Evolutionary conservation across 1,140 invertebrate species (phyloP), one percentile per base, ranked within the genome.

Genomic region (Triops cancriformis): DNA sequence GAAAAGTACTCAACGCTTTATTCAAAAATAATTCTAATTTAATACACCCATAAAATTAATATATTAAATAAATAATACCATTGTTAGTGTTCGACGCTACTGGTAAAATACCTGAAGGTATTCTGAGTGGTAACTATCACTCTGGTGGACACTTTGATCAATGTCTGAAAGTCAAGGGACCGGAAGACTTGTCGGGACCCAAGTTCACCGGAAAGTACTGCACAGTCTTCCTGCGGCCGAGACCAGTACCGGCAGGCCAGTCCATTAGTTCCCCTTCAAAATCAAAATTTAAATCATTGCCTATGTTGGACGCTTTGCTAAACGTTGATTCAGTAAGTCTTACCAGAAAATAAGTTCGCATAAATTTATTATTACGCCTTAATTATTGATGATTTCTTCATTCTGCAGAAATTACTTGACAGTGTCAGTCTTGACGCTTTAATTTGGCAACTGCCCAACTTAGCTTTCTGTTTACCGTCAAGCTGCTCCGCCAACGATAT

Each of bases 391-490:
- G 31, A 37, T 4, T 7, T 37, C 23, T n/a, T 6, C 31, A 28
- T n/a, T n/a, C n/a, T n/a, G 11, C 73, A 18, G 18, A 27, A 77
- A 72, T 37, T 45, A 11, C 45, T 73, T n/a, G 23, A 28, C 27
- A 41, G 7, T 37, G 31, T 64, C 23, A 23, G 18, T 6, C 18
- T 14, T n/a, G 18, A 18, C 0, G 51, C 10, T 64, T 23, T 18
- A n/a, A 41, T 37, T 12, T 7, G 7, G 1, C 9, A 26, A 7
- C 26, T 75, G 41, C 74, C 74, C 74, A 75, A 37, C 23, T 26
- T 75, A n/a, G 45, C 41, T n/a, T 75, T 75, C 26, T 75, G 74
- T 42, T n/a, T 75, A 14, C 74, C 74, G 23, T 75, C 74, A 10
- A 45, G 31, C 5, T 75, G 74, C 41, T 45, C 23, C 9, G 74